Evolutionary conservation across 2,888 invertebrate genomes (phyloP), one percentile per base, ranked within the genome.

Genomic region (Phyllotreta cruciferae): DNA sequence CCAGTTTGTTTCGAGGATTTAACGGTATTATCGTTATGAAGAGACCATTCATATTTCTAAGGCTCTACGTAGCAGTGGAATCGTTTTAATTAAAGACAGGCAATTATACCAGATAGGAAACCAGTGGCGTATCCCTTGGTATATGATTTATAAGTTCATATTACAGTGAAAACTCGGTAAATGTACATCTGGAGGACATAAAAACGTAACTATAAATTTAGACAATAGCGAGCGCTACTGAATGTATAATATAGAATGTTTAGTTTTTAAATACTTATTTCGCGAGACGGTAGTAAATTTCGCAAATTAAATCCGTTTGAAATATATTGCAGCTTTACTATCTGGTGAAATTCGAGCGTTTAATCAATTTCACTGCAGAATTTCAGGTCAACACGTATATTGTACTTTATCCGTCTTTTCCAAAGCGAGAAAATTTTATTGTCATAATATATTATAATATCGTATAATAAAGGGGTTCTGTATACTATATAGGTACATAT

Each of bases 231-330:
- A 24, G 4, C 24, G 24, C 24, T 24, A 24, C 24, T 24, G 24
- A 24, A 24, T 24, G 24, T 24, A 24, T 24, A n/a, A n/a, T n/a
- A n/a, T n/a, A n/a, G 24, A 24, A 24, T 24, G 24, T 24, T 3
- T 24, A 47, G 39, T 70, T 72, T 72, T 71, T 69, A 62, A 55
- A 60, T 63, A 24, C 24, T 24, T 66, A 66, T 42, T 63, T 62
- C 67, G 66, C 56, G 66, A 62, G 66, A 69, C 64, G 64, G 67
- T 66, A 63, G 64, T 71, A 70, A 71, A 70, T 68, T 67, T 62
- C 36, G 61, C 62, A 64, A 68, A 66, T 64, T 63, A 42, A 62
- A 66, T 60, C 63, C 53, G 39, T 14, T 24, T 39, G 13, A 44
- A 57, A 56, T 52, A 54, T 64, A 68, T 64, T 57, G 47, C 42